Evolutionary conservation across 2,888 invertebrate species (phyloP).

Genomic region (Heterodera filipjevi): DNA sequence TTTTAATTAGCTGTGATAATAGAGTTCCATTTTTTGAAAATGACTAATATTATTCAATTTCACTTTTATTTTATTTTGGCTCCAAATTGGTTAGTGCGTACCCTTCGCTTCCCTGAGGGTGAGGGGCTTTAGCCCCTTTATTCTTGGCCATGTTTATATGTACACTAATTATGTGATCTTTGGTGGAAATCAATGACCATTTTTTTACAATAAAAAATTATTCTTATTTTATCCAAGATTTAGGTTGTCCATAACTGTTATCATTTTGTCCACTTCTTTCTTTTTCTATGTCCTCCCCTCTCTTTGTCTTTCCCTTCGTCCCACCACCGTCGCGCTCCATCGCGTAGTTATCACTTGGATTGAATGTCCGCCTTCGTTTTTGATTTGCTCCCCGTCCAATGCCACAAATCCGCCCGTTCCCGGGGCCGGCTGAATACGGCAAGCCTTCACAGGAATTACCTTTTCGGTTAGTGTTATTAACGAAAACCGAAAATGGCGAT

Average conservation of each 20-base stretch:
- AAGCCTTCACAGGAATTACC: conserved; percentile 48
- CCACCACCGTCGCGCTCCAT: conserved; percentile 40
- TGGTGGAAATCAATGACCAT: too few relatives aligned
- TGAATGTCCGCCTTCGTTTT: conserved; percentile 32
- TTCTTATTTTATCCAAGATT: not conserved
- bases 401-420: conserved; percentile 42
- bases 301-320: conserved; percentile 19
- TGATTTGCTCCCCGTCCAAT: conserved; percentile 46
- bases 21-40: too few relatives aligned
- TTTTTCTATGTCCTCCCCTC: not conserved
- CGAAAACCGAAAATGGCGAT: not conserved
- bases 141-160: too few relatives aligned
- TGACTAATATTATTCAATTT: too few relatives aligned
- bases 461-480: not conserved
- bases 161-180: too few relatives aligned
- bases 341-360: conserved; percentile 45
- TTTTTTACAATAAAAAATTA: not conserved
- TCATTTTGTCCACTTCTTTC: not conserved
- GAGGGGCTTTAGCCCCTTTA: too few relatives aligned
- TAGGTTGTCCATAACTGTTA: too few relatives aligned
- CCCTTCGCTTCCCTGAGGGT: too few relatives aligned
- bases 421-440: conserved; percentile 43
- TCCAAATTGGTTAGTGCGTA: too few relatives aligned
- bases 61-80: too few relatives aligned
- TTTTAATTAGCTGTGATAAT: too few relatives aligned